Evolutionary conservation across 2,888 invertebrate species (phyloP).

Genomic region (Aproaerema taeniolella): DNA sequence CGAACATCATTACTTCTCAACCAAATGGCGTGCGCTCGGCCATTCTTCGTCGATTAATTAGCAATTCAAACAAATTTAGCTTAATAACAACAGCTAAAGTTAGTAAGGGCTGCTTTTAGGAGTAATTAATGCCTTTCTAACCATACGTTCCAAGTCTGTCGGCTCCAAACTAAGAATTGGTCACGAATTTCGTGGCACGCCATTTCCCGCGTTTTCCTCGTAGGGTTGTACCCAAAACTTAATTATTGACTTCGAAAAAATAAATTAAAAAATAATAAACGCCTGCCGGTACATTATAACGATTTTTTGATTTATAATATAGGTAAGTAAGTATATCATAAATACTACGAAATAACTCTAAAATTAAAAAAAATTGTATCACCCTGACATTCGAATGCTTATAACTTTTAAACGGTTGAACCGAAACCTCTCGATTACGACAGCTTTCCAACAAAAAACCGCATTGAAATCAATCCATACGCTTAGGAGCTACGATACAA

Average conservation of each 20-base stretch:
- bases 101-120: conserved; percentile 47
- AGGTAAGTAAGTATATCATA: too few relatives aligned
- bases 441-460: too few relatives aligned
- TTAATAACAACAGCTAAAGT: conserved; percentile 59
- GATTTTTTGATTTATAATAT: too few relatives aligned
- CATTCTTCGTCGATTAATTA: conserved; percentile 55
- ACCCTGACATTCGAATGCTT: too few relatives aligned
- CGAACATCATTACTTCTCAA: not conserved
- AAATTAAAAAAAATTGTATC: too few relatives aligned
- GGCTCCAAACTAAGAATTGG: conserved; percentile 13
- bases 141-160: conserved; percentile 24
- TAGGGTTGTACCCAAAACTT: conserved; percentile 15
- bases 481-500: too few relatives aligned
- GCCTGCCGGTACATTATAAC: too few relatives aligned
- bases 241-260: not conserved
- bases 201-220: conserved; percentile 17
- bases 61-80: conserved; percentile 69
- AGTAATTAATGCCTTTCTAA: conserved; percentile 46
- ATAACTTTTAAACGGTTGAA: too few relatives aligned
- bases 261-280: too few relatives aligned
- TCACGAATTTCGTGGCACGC: conserved; percentile 17
- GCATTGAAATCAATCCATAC: too few relatives aligned
- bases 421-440: too few relatives aligned
- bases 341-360: too few relatives aligned
- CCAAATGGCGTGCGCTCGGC: conserved; percentile 49